Percentiles rank a stretch among this genome's conserved stretches.
These are phyloP conservation scores for Anolis sagrei DNA, from an alignment of 2,113 vertebrate species.

Conservation along the genomic window DNA sequence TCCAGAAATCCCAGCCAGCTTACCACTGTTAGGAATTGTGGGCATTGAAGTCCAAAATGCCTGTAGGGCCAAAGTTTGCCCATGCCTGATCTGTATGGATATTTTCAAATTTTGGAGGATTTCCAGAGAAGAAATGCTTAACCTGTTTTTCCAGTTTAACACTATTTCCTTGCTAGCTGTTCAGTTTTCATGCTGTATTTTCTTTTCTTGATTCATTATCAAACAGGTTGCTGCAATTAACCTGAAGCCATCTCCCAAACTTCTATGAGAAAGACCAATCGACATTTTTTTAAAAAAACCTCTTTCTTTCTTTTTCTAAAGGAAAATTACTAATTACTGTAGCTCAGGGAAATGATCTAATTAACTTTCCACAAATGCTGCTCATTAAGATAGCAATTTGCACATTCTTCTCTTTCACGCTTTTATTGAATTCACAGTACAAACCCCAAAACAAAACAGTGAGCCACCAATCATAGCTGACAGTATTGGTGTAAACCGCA, in stretches of 20 bases:
- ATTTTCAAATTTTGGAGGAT: too few relatives aligned
- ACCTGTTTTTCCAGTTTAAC: too few relatives aligned
- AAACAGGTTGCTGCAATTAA: neutral
- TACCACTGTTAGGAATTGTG: too few relatives aligned
- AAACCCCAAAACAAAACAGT: slow-evolving; percentile 33
- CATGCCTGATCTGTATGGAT: too few relatives aligned
- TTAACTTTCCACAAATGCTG: slow-evolving; percentile 25
- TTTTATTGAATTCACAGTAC: neutral
- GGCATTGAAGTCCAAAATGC: too few relatives aligned
- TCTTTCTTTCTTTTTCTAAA: neutral
- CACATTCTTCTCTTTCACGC: slow-evolving; percentile 10
- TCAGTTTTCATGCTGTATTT: slow-evolving; percentile 12
- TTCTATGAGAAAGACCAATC: slow-evolving; percentile 3
- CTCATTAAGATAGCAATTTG: slow-evolving; percentile 52
- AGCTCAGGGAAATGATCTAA: slow-evolving; percentile 29
- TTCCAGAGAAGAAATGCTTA: too few relatives aligned
- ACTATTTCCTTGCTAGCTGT: too few relatives aligned
- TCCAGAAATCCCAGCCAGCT: too few relatives aligned
- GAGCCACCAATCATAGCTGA: neutral
- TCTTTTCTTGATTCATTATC: slow-evolving; percentile 26
- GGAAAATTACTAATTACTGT: slow-evolving; percentile 17
- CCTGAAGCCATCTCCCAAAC: neutral
- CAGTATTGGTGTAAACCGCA: neutral
- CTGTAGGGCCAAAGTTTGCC: too few relatives aligned
- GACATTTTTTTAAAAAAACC: neutral